Base-by-base conservation (phyloP, 2,797 vertebrate genomes). In the Notoglanidium macrostoma region DNA sequence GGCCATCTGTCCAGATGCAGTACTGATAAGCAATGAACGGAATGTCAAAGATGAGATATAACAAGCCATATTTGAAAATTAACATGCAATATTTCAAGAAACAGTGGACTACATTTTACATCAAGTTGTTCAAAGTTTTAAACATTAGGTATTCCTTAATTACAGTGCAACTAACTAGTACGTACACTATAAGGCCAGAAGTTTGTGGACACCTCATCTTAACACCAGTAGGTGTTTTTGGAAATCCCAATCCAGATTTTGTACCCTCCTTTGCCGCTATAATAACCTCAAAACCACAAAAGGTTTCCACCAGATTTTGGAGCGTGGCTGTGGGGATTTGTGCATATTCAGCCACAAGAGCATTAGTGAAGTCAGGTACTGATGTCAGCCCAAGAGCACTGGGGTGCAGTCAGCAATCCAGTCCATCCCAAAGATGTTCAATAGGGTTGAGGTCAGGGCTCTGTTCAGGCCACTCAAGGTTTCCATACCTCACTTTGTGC, bases 1-100 rank as follows among this genome's bases (percentile, higher is more conserved):
- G 93, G 78, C 97, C 97, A 44, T 97, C 97, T 0, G 95, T 97
- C 97, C 97, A 97, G 90, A 97, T 96, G 83, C 95, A 97, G 73
- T 96, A 97, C 97, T 97, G 79, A 82, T 49, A 26, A 65, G 59
- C 32, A 81, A 63, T 81, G 15, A 63, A 81, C 2, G 61, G 26
- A 46, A 65, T 19, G 79, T 12, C 76, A 78, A 57, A 78, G 9
- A 35, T 23, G 10, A 78, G 76, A 35, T 7, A 77, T 4, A 32
- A 26, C 23, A 23, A 49, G 44, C 8, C 40, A 74, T 74, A 12
- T 70, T 70, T 70, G 32, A 35, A 70, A 23, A 44, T 12, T 23
- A 23, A 44, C 19, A 67, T 67, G 23, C 8, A 76, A 8, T 40
- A 40, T 79, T 79, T 76, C 19, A 79, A 40, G 19, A 59, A 59